A percentile compares a stretch with the other conserved stretches of the same genome.
phyloP scores from a whole-genome alignment of 2,888 invertebrate genomes.

The Rhagium mordax region DNA sequence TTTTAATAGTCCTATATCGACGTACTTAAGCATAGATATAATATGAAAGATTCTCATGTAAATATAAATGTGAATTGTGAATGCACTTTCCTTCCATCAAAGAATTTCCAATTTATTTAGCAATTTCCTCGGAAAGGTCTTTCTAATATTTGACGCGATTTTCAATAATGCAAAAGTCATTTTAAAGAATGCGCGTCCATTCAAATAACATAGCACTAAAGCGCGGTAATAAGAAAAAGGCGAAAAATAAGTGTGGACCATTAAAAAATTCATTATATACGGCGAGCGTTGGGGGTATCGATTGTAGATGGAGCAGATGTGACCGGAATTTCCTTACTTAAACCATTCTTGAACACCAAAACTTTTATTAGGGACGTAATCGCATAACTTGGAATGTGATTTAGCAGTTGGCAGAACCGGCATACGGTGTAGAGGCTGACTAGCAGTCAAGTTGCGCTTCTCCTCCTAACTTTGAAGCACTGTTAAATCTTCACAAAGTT shows the following conservation, averaged over 20 bases:
- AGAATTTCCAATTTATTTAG: constrained; percentile 2
- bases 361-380: constrained; percentile 63
- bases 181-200: constrained; percentile 5
- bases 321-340: constrained; percentile 61
- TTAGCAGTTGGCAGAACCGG: constrained; percentile 51
- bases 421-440: constrained; percentile 31
- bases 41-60: neutral
- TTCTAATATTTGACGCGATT: constrained; percentile 15
- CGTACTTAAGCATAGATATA: neutral
- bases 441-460: constrained; percentile 33
- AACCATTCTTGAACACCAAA: constrained; percentile 58
- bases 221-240: constrained; percentile 40
- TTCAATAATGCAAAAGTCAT: constrained; percentile 19
- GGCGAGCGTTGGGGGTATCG: constrained; percentile 52
- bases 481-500: constrained; percentile 38
- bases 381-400: constrained; percentile 64
- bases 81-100: neutral
- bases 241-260: constrained; percentile 51
- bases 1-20: too few species aligned
- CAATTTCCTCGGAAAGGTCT: constrained; percentile 4
- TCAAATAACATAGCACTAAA: constrained; percentile 27
- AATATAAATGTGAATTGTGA: neutral
- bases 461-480: constrained; percentile 30
- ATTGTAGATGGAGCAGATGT: constrained; percentile 64
- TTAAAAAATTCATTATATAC: constrained; percentile 60